Conservation (phyloP, 2,797 vertebrate genomes). For the Protonibea diacanthus region DNA sequence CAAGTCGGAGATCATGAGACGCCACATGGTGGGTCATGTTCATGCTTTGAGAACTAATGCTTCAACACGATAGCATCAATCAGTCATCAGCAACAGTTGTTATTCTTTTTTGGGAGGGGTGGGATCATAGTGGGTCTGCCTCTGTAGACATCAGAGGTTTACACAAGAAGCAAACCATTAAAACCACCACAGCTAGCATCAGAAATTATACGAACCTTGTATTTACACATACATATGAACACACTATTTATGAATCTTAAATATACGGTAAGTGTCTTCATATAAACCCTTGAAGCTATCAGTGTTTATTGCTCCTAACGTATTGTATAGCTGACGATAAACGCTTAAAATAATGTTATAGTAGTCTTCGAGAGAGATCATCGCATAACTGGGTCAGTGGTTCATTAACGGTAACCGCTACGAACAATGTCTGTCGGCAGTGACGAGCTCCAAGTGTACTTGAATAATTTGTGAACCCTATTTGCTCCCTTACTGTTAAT, state of each 20-base stretch:
- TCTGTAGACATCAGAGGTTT: conserved; percentile 21
- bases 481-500: conserved; percentile 22
- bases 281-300: neutral
- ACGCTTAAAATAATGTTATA: conserved; percentile 7
- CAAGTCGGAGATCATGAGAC: conserved; percentile 4
- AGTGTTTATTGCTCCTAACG: conserved; percentile 1
- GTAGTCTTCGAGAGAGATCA: conserved; percentile 6
- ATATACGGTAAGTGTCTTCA: neutral
- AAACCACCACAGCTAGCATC: neutral
- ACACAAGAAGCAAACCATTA: neutral
- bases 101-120: conserved; percentile 1
- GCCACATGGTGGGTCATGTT: neutral
- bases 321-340: neutral
- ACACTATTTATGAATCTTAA: conserved; percentile 13
- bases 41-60: neutral
- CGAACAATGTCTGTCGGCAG: neutral
- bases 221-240: neutral
- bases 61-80: neutral
- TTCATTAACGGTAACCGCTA: conserved; percentile 21
- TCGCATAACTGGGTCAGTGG: conserved; percentile 27
- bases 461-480: conserved; percentile 29
- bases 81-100: neutral
- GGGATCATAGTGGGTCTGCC: neutral
- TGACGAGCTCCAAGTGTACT: conserved; percentile 22
- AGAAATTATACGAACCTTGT: neutral